Conservation (phyloP, 2,797 vertebrate genomes). For the Luscinia luscinia region DNA sequence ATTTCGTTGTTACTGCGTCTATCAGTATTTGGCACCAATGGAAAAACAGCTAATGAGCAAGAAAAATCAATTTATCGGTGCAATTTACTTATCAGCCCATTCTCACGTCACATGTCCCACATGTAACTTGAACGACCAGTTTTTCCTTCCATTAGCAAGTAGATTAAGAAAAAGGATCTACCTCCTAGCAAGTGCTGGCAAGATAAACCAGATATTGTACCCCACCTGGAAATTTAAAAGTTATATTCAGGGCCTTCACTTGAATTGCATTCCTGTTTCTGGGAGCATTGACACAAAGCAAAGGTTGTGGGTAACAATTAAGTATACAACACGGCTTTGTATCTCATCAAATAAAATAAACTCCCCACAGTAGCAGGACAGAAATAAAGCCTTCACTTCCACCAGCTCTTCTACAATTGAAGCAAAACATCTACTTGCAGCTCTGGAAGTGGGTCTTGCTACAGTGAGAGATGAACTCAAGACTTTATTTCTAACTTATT, state of each 20-base stretch:
- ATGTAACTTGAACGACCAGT: conserved; percentile 29
- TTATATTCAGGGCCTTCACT: background rate
- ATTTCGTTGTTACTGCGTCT: background rate
- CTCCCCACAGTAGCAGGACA: background rate
- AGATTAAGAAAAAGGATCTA: conserved; percentile 15
- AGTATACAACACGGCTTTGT: background rate
- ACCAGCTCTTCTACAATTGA: background rate
- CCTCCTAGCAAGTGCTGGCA: background rate
- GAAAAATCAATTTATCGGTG: conserved; percentile 5
- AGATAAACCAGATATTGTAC: background rate
- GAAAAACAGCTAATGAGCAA: conserved; percentile 9
- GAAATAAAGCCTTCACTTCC: background rate
- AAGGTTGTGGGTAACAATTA: background rate
- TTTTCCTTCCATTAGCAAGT: conserved; percentile 30
- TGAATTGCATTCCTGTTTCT: background rate
- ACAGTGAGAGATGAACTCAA: background rate
- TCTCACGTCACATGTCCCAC: conserved; percentile 18
- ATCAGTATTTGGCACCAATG: background rate
- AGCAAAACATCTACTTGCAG: background rate
- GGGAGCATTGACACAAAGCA: background rate
- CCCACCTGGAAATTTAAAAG: background rate
- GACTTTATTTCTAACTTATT: background rate
- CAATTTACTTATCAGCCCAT: conserved; percentile 32
- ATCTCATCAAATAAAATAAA: background rate
- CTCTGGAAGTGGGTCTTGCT: background rate